Evolutionary conservation across 2,797 vertebrate genomes (phyloP).

Genomic region (Anguilla anguilla): DNA sequence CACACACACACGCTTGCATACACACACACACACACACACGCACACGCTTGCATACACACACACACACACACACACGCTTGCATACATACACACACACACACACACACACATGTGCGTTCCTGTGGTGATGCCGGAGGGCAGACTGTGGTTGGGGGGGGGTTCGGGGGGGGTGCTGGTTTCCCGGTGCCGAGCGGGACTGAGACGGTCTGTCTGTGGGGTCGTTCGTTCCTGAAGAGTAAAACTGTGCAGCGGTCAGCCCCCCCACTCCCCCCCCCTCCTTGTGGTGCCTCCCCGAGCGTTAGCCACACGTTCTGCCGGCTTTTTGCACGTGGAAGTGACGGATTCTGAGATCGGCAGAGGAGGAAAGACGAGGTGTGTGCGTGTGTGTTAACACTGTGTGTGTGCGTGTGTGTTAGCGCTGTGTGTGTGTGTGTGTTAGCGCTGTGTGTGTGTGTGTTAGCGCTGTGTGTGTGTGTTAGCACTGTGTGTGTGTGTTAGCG

Average conservation of each 20-base stretch:
- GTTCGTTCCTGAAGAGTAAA: neutral
- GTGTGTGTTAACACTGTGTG: neutral
- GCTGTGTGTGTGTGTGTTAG: no score
- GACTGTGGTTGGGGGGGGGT: neutral
- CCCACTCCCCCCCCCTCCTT: no score
- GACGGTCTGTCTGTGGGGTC: neutral
- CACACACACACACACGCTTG: no score
- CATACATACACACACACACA: neutral
- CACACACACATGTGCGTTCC: neutral
- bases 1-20: constrained; percentile 10
- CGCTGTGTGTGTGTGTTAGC: no score
- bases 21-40: no score
- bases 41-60: neutral
- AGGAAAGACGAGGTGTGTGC: neutral
- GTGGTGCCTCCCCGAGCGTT: neutral
- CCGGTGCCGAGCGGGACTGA: neutral
- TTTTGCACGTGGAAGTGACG: neutral
- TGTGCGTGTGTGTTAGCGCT: no score
- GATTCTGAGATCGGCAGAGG: neutral
- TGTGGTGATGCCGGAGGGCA: neutral
- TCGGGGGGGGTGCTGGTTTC: no score
- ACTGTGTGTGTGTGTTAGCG: no score
- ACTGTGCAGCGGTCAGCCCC: neutral
- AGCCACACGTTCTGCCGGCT: neutral
- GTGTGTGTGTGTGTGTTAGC: no score